Evolutionary conservation across 2,888 invertebrate species (phyloP), one percentile per base, ranked within the genome.

Genomic region (Acanthosepion lycidas): DNA sequence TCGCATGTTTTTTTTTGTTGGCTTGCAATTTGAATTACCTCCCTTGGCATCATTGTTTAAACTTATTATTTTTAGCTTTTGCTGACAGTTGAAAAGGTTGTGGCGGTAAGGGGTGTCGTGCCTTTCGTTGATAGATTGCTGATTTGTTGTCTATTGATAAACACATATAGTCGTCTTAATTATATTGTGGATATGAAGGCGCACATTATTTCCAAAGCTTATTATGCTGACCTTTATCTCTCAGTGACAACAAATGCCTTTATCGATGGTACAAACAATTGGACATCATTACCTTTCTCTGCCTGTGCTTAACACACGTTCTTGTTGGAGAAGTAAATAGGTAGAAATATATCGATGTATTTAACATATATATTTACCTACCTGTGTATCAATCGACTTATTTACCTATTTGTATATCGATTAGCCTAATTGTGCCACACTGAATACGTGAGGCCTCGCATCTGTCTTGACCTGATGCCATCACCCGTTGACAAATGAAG

Each of bases 91-190:
- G 59, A 33, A 78, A 78, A 78, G n/a, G 78, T 78, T 78, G 78
- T 15, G 15, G 9, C n/a, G n/a, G 78, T 78, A n/a, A 15, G 78
- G 4, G 78, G 78, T 78, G n/a, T 9, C 12, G 15, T n/a, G n/a
- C 12, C n/a, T 33, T n/a, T 78, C 78, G n/a, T 78, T 78, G 78
- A 78, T 78, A n/a, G n/a, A 78, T 78, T 15, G 33, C 78, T 78
- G 78, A 78, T 78, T 78, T 78, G n/a, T 78, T n/a, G n/a, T n/a
- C 78, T 78, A 78, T 78, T 78, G 78, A 78, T 78, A 33, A 78
- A 78, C 78, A 12, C n/a, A 78, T 33, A 78, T 78, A 78, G 78
- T n/a, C 78, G 78, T 78, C 78, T 78, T 78, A 15, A 78, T 78
- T 78, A n/a, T 78, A 78, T 78, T 78, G n/a, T 33, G n/a, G n/a